Base-by-base conservation (phyloP, 23 tunicate species). In the Trididemnum clinides region DNA sequence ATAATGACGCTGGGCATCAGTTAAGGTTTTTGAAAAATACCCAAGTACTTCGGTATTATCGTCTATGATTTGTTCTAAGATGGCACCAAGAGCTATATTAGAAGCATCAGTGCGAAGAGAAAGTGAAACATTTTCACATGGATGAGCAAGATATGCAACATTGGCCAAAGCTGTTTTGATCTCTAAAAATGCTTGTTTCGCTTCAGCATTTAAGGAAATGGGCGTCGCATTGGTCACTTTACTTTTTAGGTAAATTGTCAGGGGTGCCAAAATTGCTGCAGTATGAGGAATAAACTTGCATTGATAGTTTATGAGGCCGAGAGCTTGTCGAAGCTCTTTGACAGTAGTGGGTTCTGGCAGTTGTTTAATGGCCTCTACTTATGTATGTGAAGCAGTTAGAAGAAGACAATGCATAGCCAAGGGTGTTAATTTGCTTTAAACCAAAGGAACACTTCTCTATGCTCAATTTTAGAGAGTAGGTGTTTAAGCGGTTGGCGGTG, bases 1-100 rank as follows among this genome's bases (percentile, higher is more conserved):
- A 64, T 85, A 85, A 26, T 1, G 36, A 0, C 51, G 57, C 39
- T 85, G 79, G 20, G 83, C 28, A 0, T 81, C 50, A 0, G 44
- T 75, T n/a, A 85, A 28, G 26, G 50, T 59, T 63, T 64, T 62
- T 4, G 89, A 85, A 57, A 62, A 85, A 64, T 73, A 85, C 26
- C 49, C 74, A 28, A 85, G 32, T 27, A 78, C 83, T 63, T 44
- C 50, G 22, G 72, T 30, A 1, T 75, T 10, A 26, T 75, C 89
- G 0, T 76, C 59, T 10, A 44, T 58, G 1, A 21, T 32, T 50
- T 85, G 89, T 58, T 85, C 89, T 26, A 85, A 57, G n/a, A 51
- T 22, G 26, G 63, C 89, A 5, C 83, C 83, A 23, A 84, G 23
- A 1, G 87, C 87, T 31, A 29, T 33, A 33, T 28, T 29, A 39